Percentiles rank a stretch among this genome's conserved stretches.
Evolutionary conservation across 2,797 vertebrate species (phyloP).

Genomic region (Macropus fuliginosus): DNA sequence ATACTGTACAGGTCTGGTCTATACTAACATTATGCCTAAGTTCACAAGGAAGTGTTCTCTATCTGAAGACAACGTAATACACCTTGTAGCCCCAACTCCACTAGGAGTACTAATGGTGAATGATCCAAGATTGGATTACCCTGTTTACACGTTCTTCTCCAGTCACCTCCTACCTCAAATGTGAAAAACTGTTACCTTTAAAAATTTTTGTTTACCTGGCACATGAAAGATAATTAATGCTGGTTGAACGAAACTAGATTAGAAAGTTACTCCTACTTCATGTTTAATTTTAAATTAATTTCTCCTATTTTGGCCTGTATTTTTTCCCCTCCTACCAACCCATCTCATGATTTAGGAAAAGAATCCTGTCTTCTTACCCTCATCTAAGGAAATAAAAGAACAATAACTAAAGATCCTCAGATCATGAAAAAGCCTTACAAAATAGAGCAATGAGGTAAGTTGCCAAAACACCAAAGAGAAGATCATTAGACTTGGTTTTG

Average conservation of each 20-base stretch:
- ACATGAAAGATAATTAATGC: neutral
- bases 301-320: neutral
- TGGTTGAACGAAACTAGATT: conserved; percentile 4
- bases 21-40: neutral
- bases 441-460: neutral
- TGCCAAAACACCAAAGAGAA: neutral
- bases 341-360: neutral
- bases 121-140: neutral
- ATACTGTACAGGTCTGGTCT: no score
- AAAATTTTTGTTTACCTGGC: neutral
- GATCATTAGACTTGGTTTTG: neutral
- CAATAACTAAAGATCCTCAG: neutral
- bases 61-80: neutral
- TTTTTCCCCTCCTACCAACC: neutral
- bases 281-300: neutral
- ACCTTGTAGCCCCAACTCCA: neutral
- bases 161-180: neutral
- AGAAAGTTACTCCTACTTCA: neutral
- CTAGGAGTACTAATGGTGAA: neutral
- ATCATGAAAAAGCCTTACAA: conserved; percentile 10
- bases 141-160: neutral
- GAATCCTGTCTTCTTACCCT: conserved; percentile 18
- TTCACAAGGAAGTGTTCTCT: neutral
- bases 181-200: neutral
- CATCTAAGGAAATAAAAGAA: neutral